Evolutionary conservation across 2,888 invertebrate species (phyloP).

Genomic region (Ptychoptera contaminata): DNA sequence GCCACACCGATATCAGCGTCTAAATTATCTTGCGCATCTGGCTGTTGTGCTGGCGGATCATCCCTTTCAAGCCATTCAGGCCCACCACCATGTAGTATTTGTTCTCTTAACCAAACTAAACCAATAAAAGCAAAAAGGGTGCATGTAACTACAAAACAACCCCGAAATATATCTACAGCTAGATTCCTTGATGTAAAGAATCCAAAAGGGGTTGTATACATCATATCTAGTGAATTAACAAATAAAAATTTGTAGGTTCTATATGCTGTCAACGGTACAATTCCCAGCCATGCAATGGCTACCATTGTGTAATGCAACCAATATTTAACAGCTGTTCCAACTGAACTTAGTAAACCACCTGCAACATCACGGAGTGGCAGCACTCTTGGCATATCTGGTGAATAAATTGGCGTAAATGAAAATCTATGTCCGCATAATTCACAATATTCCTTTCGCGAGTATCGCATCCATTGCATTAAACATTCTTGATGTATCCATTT

Average conservation of each 20-base stretch:
- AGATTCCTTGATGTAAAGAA: conserved; percentile 87
- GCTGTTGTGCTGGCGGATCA: conserved; percentile 36
- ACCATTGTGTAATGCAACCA: conserved; percentile 97
- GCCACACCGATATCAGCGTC: conserved; percentile 24
- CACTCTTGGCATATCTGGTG: conserved; percentile 99
- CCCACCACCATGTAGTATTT: conserved; percentile 93
- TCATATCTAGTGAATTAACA: conserved; percentile 73
- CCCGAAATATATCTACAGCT: conserved; percentile 86
- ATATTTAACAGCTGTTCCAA: conserved; percentile 83
- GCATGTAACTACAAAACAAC: conserved; percentile 91
- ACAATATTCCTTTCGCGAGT: conserved; percentile 96
- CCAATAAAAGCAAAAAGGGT: conserved; percentile 94
- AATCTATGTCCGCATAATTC: conserved; percentile 95
- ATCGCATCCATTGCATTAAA: conserved; percentile 96
- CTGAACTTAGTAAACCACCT: conserved; percentile 74
- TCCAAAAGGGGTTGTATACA: conserved; percentile 77
- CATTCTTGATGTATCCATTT: conserved; percentile 99
- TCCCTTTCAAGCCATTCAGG: conserved; percentile 89
- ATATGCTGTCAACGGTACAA: conserved; percentile 92
- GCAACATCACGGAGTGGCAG: conserved; percentile 86
- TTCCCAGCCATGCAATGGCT: conserved; percentile 91
- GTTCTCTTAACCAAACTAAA: conserved; percentile 92
- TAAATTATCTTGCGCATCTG: not conserved
- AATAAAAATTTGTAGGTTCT: conserved; percentile 89
- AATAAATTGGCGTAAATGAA: conserved; percentile 97